phyloP scores from a whole-genome alignment of 2,888 invertebrate species.

The Scaptomyza parva region DNA sequence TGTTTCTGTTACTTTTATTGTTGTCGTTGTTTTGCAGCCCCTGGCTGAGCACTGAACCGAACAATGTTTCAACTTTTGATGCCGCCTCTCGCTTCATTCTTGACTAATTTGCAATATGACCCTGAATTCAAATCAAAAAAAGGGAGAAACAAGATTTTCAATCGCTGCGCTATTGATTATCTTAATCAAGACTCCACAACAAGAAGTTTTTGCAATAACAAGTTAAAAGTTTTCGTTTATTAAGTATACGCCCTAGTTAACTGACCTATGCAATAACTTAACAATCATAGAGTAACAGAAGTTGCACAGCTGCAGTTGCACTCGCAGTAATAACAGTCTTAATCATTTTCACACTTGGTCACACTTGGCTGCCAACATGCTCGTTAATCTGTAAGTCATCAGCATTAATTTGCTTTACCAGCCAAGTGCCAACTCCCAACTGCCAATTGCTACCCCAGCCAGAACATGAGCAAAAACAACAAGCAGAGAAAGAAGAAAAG shows the following conservation, averaged over 20 bases:
- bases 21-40: background rate
- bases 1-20: background rate
- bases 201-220: background rate
- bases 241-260: constrained; percentile 28
- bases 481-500: background rate
- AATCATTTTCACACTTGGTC: constrained; percentile 66
- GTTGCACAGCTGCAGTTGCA: constrained; percentile 16
- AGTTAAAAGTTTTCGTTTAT: constrained; percentile 7
- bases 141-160: background rate
- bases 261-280: constrained; percentile 30
- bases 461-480: constrained; percentile 9
- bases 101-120: constrained; percentile 23
- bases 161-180: background rate
- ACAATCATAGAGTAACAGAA: background rate
- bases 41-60: constrained; percentile 16
- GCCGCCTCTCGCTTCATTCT: constrained; percentile 15
- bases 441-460: constrained; percentile 19
- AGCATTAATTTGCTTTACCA: constrained; percentile 61
- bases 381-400: constrained; percentile 61
- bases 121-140: constrained; percentile 8
- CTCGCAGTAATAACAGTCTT: constrained; percentile 31
- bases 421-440: constrained; percentile 35
- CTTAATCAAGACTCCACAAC: background rate
- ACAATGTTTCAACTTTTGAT: constrained; percentile 14
- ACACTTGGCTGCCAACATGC: constrained; percentile 55